Base-by-base conservation (phyloP, 2,888 invertebrate species). In the Tetragonula carbonaria region DNA sequence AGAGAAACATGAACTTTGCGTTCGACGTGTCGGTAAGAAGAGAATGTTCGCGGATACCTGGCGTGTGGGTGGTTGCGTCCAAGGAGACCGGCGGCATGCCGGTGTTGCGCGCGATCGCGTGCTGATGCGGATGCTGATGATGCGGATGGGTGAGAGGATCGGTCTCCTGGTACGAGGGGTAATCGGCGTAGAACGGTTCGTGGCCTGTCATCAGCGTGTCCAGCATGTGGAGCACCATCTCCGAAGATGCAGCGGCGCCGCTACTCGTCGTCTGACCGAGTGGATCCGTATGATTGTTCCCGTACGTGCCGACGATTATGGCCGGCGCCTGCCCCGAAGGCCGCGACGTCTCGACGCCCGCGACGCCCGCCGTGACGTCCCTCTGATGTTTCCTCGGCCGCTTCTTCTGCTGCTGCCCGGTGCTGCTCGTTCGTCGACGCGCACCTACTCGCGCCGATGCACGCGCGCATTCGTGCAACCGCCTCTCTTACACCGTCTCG, bases 201-300 rank as follows among this genome's bases (percentile, higher is more conserved):
- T 96, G 96, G 92, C 96, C 96, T 86, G 95, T 95, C 89, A 94
- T 95, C 92, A 96, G 95, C 90, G 96, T 95, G 94, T 96, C 96
- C 93, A 96, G 95, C 96, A 97, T 97, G 95, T 97, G 97, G 94
- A 97, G 96, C 95, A 97, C 97, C 97, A 97, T 97, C 95, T 95
- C 95, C 95, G 96, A 96, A 95, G 95, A 95, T 76, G 85, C 87
- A 78, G 86, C 80, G 85, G 85, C 65, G 74, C 72, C 85, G 90
- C 63, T 86, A 74, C 83, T 74, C 73, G 87, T 75, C 81, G 66
- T 59, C 84, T 88, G 84, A 62, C 74, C 82, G 83, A 87, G 76
- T 23, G 66, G 66, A 66, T 75, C 74, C 66, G 66, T n/a, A 67
- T 90, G 83, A 84, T 87, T 57, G 57, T 57, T 87, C 45, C 86